Evolutionary conservation across 2,797 vertebrate species (phyloP).

Genomic region (Threskiornis aethiopicus): DNA sequence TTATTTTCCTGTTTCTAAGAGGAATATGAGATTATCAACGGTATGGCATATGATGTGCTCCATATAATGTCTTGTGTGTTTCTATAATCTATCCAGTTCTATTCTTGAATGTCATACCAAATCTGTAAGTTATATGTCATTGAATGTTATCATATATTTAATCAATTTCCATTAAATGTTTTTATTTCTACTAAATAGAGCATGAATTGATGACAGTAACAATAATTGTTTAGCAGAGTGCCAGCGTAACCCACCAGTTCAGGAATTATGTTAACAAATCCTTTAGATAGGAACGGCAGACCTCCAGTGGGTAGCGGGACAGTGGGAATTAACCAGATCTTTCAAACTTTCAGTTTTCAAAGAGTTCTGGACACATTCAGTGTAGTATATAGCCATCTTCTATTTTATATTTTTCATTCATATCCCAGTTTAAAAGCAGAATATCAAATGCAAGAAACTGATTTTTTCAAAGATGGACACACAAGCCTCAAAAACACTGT

Average conservation of each 20-base stretch:
- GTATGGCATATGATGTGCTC: neutral
- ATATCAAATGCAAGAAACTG: neutral
- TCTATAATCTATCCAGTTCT: neutral
- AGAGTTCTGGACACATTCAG: neutral
- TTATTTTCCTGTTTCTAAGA: neutral
- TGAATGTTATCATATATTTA: neutral
- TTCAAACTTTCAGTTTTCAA: neutral
- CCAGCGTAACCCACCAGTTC: neutral
- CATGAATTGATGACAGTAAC: neutral
- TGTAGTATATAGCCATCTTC: neutral
- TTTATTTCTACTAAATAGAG: neutral
- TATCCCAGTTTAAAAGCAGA: neutral
- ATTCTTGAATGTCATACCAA: neutral
- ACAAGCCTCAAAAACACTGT: neutral
- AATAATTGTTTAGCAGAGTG: neutral
- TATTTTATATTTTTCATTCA: neutral
- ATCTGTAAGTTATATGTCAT: neutral
- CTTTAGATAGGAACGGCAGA: neutral
- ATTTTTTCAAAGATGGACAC: neutral
- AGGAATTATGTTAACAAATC: neutral
- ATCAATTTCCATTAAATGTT: neutral
- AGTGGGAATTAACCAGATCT: neutral
- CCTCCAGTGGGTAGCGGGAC: neutral
- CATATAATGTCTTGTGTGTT: neutral
- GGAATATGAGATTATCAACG: neutral